These are phyloP conservation scores for Fregetta grallaria DNA, from an alignment of 2,113 vertebrate species.

Conservation along the genomic window DNA sequence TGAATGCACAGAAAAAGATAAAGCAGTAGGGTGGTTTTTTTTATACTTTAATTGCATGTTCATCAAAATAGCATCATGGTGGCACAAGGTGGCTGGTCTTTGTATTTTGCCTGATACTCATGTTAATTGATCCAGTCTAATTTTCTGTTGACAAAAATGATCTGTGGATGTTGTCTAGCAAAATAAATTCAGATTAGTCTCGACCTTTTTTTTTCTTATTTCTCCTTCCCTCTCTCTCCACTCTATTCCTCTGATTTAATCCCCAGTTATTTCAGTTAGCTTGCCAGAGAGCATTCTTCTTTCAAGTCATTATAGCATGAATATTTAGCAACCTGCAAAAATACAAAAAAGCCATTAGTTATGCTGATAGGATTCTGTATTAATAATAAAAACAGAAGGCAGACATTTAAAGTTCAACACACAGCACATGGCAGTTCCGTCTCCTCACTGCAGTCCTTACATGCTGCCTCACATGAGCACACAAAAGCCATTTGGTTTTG, in stretches of 20 bases:
- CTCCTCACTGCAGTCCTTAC: neutral
- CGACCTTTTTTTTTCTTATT: neutral
- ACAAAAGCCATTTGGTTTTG: neutral
- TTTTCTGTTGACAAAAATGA: neutral
- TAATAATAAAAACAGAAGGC: neutral
- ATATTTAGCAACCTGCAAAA: slow-evolving; percentile 8
- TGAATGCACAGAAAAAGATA: neutral
- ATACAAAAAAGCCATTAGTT: neutral
- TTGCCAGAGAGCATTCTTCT: neutral
- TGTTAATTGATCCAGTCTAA: neutral
- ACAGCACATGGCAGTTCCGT: neutral
- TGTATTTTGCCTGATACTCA: neutral
- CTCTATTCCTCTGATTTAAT: neutral
- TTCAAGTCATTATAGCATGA: neutral
- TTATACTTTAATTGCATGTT: neutral
- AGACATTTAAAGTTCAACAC: neutral
- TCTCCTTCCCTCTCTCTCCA: neutral
- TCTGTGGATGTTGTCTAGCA: neutral
- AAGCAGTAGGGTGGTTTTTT: neutral
- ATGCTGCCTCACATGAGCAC: neutral
- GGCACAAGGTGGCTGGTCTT: neutral
- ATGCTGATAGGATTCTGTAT: neutral
- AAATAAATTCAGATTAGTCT: neutral
- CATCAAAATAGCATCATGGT: neutral
- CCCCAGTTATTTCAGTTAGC: neutral